These are phyloP conservation scores for Danio jaintianensis DNA, from an alignment of 2,797 vertebrate species.

Conservation along the genomic window DNA sequence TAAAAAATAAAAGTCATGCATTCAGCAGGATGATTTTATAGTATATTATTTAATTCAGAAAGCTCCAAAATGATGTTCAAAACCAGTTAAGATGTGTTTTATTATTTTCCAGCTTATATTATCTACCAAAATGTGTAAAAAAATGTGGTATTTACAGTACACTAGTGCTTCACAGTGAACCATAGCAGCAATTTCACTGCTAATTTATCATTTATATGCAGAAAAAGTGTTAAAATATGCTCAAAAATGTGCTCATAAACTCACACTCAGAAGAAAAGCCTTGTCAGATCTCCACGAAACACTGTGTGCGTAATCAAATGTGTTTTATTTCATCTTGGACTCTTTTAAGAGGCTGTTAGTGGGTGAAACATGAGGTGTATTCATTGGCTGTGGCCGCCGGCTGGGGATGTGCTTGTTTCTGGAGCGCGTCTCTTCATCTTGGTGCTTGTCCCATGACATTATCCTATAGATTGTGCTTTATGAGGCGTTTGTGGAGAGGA, in stretches of 20 bases:
- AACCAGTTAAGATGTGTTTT: neutral
- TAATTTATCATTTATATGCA: conserved; percentile 17
- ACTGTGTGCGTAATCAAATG: neutral
- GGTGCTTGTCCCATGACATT: conserved; percentile 44
- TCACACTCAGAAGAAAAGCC: neutral
- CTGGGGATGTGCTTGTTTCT: conserved; percentile 4
- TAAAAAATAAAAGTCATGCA: no score
- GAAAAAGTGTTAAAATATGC: conserved; percentile 7
- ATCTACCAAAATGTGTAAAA: neutral
- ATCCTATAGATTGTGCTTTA: conserved; percentile 56
- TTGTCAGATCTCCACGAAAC: neutral
- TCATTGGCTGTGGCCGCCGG: neutral
- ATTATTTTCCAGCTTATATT: neutral
- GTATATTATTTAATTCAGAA: neutral
- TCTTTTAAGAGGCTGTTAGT: neutral
- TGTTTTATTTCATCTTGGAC: conserved; percentile 4
- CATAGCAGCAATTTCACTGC: neutral
- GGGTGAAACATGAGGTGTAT: conserved; percentile 7
- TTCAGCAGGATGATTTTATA: neutral
- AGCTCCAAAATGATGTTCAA: neutral
- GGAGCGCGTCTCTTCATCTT: conserved; percentile 43
- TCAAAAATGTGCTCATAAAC: neutral
- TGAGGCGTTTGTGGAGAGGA: conserved; percentile 52
- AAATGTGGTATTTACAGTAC: neutral
- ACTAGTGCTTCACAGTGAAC: neutral